Evolutionary conservation across 2,797 vertebrate genomes (phyloP), one percentile per base, ranked within the genome.

Genomic region (Thaleichthys pacificus): DNA sequence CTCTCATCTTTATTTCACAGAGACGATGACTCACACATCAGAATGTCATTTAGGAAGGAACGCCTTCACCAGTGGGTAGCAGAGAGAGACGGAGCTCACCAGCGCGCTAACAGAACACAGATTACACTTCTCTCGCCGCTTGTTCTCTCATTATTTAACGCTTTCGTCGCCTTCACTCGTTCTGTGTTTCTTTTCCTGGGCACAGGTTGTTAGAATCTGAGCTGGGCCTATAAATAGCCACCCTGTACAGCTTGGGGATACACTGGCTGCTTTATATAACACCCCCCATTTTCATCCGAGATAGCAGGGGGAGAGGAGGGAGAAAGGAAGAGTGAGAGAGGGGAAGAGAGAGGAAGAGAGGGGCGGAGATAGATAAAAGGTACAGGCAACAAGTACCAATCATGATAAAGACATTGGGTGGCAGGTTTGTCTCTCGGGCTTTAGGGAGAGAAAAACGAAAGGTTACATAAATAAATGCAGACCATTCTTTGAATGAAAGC

Each of bases 161-260:
- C 38, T 11, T 70, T 17, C 56, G 15, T 71, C 32, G 5, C 26
- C 51, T 61, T 57, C 24, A 9, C 47, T 63, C 38, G 35, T 24
- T 60, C n/a, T 47, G 21, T 19, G 4, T 70, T 12, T 30, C 51
- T 51, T n/a, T n/a, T 75, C 62, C 65, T 49, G 69, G 70, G 71
- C 61, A 61, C 69, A 83, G 80, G 76, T 82, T 83, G 81, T 79
- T 82, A 32, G 66, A 80, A 86, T 85, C 76, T 80, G 80, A 81
- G 81, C 70, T 70, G 68, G 9, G 72, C 42, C 83, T 86, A 89
- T 84, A 77, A 86, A 87, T 87, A 89, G 81, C 61, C 80, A 78
- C 65, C 3, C 35, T 72, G 61, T 68, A 56, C 60, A 61, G 71
- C 81, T 66, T 42, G 71, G 73, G 80, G 82, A 80, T 76, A 80